These are phyloP conservation scores for Margarornis squamiger DNA, from an alignment of 2,797 vertebrate genomes.

Conservation along the genomic window DNA sequence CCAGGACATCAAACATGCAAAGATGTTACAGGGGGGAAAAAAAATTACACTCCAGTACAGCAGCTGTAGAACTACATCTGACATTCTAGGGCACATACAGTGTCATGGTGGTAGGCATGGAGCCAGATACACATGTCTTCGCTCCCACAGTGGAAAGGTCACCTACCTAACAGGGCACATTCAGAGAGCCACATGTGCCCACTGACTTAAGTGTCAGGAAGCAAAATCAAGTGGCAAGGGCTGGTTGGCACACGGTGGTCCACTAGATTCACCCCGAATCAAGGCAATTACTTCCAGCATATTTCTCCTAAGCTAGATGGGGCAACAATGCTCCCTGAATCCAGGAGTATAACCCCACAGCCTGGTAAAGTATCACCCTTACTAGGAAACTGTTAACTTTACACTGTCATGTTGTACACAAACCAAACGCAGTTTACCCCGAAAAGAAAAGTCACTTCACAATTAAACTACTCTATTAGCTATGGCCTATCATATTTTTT, in stretches of 20 bases:
- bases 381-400: neutral
- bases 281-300: neutral
- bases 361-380: neutral
- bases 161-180: neutral
- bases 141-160: neutral
- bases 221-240: neutral
- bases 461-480: neutral
- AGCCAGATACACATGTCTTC: neutral
- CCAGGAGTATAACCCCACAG: neutral
- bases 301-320: neutral
- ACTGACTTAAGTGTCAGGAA: neutral
- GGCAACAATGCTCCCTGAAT: neutral
- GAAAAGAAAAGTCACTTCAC: neutral
- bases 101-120: fast-evolving
- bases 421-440: neutral
- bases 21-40: neutral
- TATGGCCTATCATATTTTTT: neutral
- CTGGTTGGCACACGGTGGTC: neutral
- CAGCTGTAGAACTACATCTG: neutral
- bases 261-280: neutral
- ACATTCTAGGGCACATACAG: neutral
- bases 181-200: neutral
- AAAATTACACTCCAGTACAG: neutral
- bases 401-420: neutral
- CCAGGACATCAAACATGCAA: neutral